Evolutionary conservation across 2,113 vertebrate species (phyloP), one percentile per base, ranked within the genome.

Genomic region (Menidia beryllina): DNA sequence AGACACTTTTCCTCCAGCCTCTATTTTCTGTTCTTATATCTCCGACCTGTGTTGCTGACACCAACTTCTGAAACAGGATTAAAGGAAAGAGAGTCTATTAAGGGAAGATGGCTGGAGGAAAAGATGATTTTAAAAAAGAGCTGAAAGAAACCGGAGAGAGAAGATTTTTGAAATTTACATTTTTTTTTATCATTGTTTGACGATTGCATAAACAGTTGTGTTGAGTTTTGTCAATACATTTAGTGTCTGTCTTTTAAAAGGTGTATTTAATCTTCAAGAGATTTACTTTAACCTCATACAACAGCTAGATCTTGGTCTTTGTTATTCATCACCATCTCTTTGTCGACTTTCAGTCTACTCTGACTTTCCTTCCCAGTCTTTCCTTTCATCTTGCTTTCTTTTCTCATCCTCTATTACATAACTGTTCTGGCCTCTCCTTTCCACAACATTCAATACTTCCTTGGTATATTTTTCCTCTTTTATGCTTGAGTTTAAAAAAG

Each of bases 61-160:
- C 41, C 34, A 45, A 27, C 49, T 68, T 39, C 58, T 77, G 59
- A 81, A 58, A 30, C 49, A 65, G 20, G 65, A 14, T 2, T 36
- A 27, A 25, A 38, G 20, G 6, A 56, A 56, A 62, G 26, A 70
- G 67, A 7, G 17, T 54, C 27, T 61, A 55, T 59, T 23, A 64
- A 80, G 49, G 64, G 51, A 63, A 53, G 12, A 3, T 20, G 10
- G 45, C 11, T 69, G 48, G 39, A 49, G 36, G 27, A 47, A 27
- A 59, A 73, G 66, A 77, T 79, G 25, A 82, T 79, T 59, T 58
- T 61, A 65, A 75, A 69, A 83, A 86, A 82, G 73, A 70, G 59
- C 73, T 36, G 47, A 68, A 23, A 45, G 71, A 39, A 65, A 59
- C 49, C 69, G 67, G 76, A 84, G 83, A n/a, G n/a, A n/a, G n/a